These are phyloP conservation scores for Nezara viridula DNA, from an alignment of 2,888 invertebrate genomes.

Conservation along the genomic window DNA sequence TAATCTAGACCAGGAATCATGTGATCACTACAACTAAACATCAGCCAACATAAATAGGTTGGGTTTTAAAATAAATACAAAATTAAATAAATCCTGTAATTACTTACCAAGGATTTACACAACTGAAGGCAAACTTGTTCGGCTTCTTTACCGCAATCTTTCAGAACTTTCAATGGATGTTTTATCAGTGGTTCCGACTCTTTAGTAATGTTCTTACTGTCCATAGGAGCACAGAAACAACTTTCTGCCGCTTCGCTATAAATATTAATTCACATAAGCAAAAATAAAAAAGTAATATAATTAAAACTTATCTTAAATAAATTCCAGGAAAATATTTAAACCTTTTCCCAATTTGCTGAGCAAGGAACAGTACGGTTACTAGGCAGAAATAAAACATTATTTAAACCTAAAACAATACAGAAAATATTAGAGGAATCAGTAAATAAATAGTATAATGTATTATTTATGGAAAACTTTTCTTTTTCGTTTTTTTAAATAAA, in stretches of 20 bases:
- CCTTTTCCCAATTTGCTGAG: neutral
- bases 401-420: neutral
- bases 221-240: slow-evolving; percentile 19
- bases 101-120: slow-evolving; percentile 17
- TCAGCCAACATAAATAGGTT: too few species aligned
- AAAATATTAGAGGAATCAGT: neutral
- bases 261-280: neutral
- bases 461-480: neutral
- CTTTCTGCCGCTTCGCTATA: neutral
- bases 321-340: neutral
- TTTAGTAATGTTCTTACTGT: neutral
- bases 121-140: neutral
- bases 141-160: slow-evolving; percentile 4
- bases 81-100: too few species aligned
- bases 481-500: neutral
- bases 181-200: neutral
- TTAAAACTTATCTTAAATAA: neutral
- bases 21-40: too few species aligned
- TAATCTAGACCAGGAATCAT: too few species aligned
- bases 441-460: neutral
- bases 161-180: slow-evolving; percentile 30
- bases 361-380: neutral
- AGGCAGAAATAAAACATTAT: slow-evolving; percentile 3
- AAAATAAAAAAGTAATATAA: neutral
- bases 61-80: too few species aligned